Percentiles rank a stretch among this genome's conserved stretches.
These are phyloP conservation scores for Macquaria ambigua DNA, from an alignment of 2,113 vertebrate genomes.

Conservation along the genomic window DNA sequence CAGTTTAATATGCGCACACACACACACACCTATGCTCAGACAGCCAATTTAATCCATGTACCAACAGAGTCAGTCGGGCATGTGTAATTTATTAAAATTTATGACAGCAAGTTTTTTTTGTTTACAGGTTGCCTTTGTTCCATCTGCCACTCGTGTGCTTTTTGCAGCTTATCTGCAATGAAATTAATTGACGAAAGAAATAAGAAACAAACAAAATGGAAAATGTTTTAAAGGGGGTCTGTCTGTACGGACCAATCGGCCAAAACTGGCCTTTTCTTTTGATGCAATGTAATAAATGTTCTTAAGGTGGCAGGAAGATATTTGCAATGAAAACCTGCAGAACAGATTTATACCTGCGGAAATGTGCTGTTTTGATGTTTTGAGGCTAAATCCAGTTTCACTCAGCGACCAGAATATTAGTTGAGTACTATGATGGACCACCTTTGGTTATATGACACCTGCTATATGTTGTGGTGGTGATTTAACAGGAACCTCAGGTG, in stretches of 20 bases:
- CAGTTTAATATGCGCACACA: slow-evolving; percentile 71
- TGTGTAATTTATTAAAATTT: slow-evolving; percentile 73
- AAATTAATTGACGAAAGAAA: not conserved
- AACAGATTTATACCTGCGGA: not conserved
- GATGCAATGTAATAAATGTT: not conserved
- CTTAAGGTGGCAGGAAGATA: not conserved
- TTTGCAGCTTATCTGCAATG: slow-evolving; percentile 1
- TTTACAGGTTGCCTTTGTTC: slow-evolving; percentile 41
- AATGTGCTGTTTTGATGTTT: not conserved
- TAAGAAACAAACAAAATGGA: not conserved
- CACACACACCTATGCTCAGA: not conserved
- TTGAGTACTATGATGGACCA: no score
- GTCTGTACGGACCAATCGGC: not conserved
- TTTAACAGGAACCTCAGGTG: not conserved
- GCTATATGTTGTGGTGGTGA: not conserved
- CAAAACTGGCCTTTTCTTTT: not conserved
- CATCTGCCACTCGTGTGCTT: slow-evolving; percentile 18
- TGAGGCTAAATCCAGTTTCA: not conserved
- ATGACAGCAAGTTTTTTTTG: slow-evolving; percentile 29
- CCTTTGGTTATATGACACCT: not conserved
- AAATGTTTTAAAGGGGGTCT: not conserved
- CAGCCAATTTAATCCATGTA: slow-evolving; percentile 34
- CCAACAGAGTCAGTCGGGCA: slow-evolving; percentile 23
- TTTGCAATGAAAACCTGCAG: no score
- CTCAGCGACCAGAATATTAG: not conserved